Conservation (phyloP, 2,888 invertebrate species). For the Agrotis exclamationis region DNA sequence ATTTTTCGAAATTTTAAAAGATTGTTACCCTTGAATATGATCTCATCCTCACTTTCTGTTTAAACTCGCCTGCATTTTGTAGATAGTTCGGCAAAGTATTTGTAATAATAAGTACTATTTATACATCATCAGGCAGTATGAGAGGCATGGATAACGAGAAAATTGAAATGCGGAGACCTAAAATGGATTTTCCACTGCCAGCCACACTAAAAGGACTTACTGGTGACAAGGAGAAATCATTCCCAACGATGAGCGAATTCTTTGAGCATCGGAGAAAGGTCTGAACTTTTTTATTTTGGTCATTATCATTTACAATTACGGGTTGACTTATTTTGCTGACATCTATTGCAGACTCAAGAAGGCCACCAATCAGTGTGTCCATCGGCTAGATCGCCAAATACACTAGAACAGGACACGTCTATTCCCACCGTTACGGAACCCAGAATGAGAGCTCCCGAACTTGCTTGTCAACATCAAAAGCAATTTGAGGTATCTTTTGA, state of each 20-base stretch:
- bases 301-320: not conserved
- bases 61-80: slow-evolving; percentile 12
- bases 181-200: slow-evolving; percentile 85
- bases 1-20: not conserved
- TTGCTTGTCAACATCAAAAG: slow-evolving; percentile 68
- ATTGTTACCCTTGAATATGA: not conserved
- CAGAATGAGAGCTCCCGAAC: slow-evolving; percentile 66
- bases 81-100: slow-evolving; percentile 2
- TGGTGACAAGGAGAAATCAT: slow-evolving; percentile 78
- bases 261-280: slow-evolving; percentile 84
- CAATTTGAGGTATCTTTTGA: slow-evolving; percentile 67
- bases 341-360: slow-evolving; percentile 68
- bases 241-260: slow-evolving; percentile 90
- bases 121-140: slow-evolving; percentile 75
- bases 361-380: slow-evolving; percentile 61
- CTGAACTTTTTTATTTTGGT: not conserved
- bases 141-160: slow-evolving; percentile 81
- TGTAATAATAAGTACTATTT: slow-evolving; percentile 24
- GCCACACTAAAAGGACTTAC: slow-evolving; percentile 79
- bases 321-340: not conserved
- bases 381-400: slow-evolving; percentile 70
- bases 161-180: slow-evolving; percentile 82
- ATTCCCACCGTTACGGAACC: slow-evolving; percentile 61
- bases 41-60: not conserved
- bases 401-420: slow-evolving; percentile 61